Conservation (phyloP, 30 jellyfish, hydroid and myxozoan genomes). For the Rhopilema esculentum region DNA sequence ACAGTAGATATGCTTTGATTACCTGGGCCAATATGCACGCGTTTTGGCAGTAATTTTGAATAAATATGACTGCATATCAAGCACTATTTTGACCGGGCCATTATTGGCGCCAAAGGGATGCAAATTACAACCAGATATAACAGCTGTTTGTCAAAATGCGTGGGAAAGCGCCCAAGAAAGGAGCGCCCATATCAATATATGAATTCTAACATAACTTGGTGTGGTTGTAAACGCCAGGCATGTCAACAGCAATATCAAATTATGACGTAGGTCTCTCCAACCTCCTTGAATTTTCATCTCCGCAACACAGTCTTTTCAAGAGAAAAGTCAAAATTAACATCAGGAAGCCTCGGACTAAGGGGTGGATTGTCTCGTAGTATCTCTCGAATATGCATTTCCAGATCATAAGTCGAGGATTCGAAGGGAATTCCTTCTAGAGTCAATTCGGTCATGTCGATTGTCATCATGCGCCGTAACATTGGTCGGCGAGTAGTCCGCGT, state of each 20-base stretch:
- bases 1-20: neutral
- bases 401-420: conserved; percentile 38
- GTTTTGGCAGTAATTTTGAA: neutral
- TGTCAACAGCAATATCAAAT: neutral
- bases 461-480: conserved; percentile 48
- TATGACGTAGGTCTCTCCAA: neutral
- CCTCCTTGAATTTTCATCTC: conserved; percentile 16
- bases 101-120: neutral
- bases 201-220: neutral
- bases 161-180: no score
- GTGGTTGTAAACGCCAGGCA: neutral
- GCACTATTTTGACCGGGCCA: neutral
- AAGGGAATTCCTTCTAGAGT: conserved; percentile 67
- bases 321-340: conserved; percentile 48
- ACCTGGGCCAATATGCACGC: neutral
- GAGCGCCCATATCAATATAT: no score
- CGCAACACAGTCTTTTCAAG: conserved; percentile 57
- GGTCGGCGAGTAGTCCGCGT: conserved; percentile 11
- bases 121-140: neutral
- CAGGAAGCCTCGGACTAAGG: conserved; percentile 53
- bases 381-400: conserved; percentile 44
- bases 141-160: neutral
- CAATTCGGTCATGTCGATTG: conserved; percentile 51
- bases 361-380: conserved; percentile 68
- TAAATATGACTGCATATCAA: no score